Percentiles rank a stretch among this genome's conserved stretches.
Evolutionary conservation across 2,797 vertebrate species (phyloP).

Genomic region (Pseudopleuronectes americanus): DNA sequence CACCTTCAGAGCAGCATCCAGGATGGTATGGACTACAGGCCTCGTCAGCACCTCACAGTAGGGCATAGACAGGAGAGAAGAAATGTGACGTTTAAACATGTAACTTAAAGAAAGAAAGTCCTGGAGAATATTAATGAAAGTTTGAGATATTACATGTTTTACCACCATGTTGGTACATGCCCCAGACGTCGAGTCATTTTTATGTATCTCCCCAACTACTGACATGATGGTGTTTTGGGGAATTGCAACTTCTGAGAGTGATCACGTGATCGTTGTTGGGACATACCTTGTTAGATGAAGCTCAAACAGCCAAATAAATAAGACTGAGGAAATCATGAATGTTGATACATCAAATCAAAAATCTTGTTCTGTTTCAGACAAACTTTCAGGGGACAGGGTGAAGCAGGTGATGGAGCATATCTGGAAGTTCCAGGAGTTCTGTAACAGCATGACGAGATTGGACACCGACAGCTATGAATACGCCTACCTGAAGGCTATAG

Average conservation of each 20-base stretch:
- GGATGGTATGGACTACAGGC: slow-evolving; percentile 87
- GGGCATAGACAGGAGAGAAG: slow-evolving; percentile 46
- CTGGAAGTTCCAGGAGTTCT: slow-evolving; percentile 99
- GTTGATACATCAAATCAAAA: background rate
- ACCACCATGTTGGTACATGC: background rate
- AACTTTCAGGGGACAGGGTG: slow-evolving; percentile 94
- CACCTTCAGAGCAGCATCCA: slow-evolving; percentile 97
- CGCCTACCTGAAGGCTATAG: slow-evolving; percentile 98
- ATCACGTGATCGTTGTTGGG: too few species aligned
- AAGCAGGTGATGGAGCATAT: slow-evolving; percentile 99
- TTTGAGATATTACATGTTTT: background rate
- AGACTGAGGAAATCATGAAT: background rate
- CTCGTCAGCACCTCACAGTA: slow-evolving; percentile 62
- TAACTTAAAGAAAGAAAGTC: background rate
- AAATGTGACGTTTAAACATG: slow-evolving; percentile 21
- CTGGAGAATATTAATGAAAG: background rate
- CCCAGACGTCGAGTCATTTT: background rate
- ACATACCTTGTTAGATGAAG: background rate
- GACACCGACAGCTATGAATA: slow-evolving; percentile 98
- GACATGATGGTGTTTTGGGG: too few species aligned
- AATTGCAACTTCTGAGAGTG: too few species aligned
- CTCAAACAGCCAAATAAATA: too few species aligned
- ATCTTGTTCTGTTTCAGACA: slow-evolving; percentile 83
- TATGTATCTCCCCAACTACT: background rate
- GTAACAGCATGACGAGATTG: slow-evolving; percentile 97